A percentile compares a stretch with the other conserved stretches of the same genome.
These are phyloP conservation scores for Drosophila pruinosa DNA, from an alignment of 1,140 invertebrate genomes.

Conservation along the genomic window DNA sequence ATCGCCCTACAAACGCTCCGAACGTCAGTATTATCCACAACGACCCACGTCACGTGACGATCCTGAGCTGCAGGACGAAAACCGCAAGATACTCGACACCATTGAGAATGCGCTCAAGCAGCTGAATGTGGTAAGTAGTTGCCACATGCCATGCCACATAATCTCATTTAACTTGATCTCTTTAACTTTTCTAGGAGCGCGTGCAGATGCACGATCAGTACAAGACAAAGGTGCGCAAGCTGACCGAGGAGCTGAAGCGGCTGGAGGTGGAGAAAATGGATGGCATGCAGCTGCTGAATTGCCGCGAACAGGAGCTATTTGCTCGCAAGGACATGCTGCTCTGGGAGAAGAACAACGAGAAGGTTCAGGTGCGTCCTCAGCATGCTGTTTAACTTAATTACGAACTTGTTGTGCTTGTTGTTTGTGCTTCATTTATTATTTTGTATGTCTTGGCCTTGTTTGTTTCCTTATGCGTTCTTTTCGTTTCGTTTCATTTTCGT, in stretches of 20 bases:
- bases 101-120: slow-evolving; percentile 85
- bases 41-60: slow-evolving; percentile 69
- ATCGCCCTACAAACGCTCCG: slow-evolving; percentile 68
- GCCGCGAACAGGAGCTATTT: slow-evolving; percentile 69
- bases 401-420: slow-evolving; percentile 43
- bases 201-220: slow-evolving; percentile 82
- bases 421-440: slow-evolving; percentile 48
- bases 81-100: slow-evolving; percentile 82
- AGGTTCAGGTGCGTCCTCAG: slow-evolving; percentile 65
- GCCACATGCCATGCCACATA: not conserved
- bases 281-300: slow-evolving; percentile 65
- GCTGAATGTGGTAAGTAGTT: slow-evolving; percentile 84
- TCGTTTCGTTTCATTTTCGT: slow-evolving; percentile 80
- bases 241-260: slow-evolving; percentile 78
- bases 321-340: slow-evolving; percentile 82
- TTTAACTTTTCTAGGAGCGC: slow-evolving; percentile 62
- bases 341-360: slow-evolving; percentile 83
- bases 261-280: slow-evolving; percentile 83
- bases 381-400: slow-evolving; percentile 27
- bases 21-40: slow-evolving; percentile 78
- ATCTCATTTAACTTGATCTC: not conserved
- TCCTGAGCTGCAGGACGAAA: slow-evolving; percentile 81
- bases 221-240: slow-evolving; percentile 74
- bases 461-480: slow-evolving; percentile 76
- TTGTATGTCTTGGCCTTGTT: slow-evolving; percentile 56